Evolutionary conservation across 2,113 vertebrate species (phyloP).

Genomic region (Panthera leo): DNA sequence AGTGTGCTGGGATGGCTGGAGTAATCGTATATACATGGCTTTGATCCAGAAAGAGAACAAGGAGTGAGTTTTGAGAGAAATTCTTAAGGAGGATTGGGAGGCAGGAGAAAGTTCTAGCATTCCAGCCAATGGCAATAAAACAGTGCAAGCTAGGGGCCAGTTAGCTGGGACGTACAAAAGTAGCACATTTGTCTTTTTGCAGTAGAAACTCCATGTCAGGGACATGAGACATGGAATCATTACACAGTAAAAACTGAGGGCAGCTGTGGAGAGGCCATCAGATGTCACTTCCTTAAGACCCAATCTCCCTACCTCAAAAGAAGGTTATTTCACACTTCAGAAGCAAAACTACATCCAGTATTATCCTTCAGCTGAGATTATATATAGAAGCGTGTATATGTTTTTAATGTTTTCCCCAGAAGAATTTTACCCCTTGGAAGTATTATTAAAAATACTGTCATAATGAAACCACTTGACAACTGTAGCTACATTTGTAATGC

Average conservation of each 20-base stretch:
- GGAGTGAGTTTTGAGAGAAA: background rate
- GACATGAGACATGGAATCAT: background rate
- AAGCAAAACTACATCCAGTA: constrained; percentile 13
- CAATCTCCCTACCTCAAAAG: background rate
- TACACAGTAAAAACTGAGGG: background rate
- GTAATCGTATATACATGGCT: background rate
- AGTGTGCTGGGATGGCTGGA: background rate
- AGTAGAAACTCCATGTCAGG: background rate
- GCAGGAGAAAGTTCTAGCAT: background rate
- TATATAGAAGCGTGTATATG: background rate
- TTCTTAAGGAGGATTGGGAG: background rate
- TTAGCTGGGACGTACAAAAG: background rate
- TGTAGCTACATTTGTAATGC: constrained; percentile 38
- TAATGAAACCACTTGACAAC: constrained; percentile 46
- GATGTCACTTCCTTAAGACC: background rate
- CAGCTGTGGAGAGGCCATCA: background rate
- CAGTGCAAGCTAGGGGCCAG: background rate
- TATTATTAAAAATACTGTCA: constrained; percentile 12
- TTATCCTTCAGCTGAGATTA: constrained; percentile 26
- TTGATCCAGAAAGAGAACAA: background rate
- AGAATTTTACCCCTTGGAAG: constrained; percentile 20
- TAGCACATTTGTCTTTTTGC: constrained; percentile 10
- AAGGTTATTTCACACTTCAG: background rate
- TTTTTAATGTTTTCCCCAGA: background rate
- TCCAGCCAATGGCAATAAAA: background rate